Percentiles rank a stretch among this genome's conserved stretches.
These are phyloP conservation scores for Aspiorhynchus laticeps DNA, from an alignment of 2,113 vertebrate species.

Conservation along the genomic window DNA sequence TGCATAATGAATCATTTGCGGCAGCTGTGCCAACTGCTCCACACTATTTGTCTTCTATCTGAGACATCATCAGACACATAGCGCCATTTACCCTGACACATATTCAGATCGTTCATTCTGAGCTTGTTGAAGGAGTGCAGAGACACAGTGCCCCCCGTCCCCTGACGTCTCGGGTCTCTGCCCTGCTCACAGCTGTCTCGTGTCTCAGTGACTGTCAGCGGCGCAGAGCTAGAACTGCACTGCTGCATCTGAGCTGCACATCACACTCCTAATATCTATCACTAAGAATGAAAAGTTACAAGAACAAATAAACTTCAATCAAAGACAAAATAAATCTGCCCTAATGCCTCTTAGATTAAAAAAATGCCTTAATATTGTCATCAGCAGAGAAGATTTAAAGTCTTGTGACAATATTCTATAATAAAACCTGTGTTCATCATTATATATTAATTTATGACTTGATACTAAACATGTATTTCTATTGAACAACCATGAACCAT, in stretches of 20 bases:
- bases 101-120: conserved; percentile 36
- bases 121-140: conserved; percentile 22
- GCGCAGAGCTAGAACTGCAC: not conserved
- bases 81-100: conserved; percentile 38
- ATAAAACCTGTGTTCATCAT: not conserved
- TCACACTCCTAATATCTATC: not conserved
- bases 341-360: not conserved
- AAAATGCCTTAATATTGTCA: not conserved
- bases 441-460: not conserved
- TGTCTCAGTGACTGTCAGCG: conserved; percentile 13
- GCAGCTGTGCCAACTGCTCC: conserved; percentile 22
- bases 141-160: conserved; percentile 17
- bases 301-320: not conserved
- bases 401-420: not conserved
- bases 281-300: not conserved
- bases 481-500: not conserved
- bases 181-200: conserved; percentile 28
- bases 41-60: conserved; percentile 17
- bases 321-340: not conserved
- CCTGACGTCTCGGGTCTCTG: not conserved
- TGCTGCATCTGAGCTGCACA: not conserved
- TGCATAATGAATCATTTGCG: conserved; percentile 13
- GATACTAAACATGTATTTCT: not conserved
- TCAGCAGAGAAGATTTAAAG: not conserved
- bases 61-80: conserved; percentile 37